Percentiles rank a stretch among this genome's conserved stretches.
phyloP scores from a whole-genome alignment of 1,140 invertebrate species.

The Ostrea denselamellosa region DNA sequence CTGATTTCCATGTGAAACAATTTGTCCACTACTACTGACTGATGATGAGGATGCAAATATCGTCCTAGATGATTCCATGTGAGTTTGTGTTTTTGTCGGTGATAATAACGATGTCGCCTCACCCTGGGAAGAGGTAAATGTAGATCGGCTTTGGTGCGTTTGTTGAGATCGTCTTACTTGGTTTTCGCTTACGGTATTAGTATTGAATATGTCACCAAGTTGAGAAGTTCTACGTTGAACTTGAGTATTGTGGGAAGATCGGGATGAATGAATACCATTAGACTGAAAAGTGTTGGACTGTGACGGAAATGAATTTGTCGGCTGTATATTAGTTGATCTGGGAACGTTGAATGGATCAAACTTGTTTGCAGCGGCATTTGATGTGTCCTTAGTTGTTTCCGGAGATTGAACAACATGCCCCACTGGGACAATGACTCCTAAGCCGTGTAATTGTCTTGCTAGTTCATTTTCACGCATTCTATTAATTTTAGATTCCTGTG shows the following conservation, averaged over 20 bases:
- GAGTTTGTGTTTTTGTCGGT: conserved; percentile 4
- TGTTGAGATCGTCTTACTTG: background rate
- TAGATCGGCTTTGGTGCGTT: background rate
- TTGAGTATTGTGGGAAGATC: background rate
- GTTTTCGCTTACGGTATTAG: background rate
- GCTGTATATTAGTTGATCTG: background rate
- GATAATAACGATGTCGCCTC: background rate
- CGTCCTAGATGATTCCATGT: background rate
- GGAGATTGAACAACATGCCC: conserved; percentile 16
- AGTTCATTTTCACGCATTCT: conserved; percentile 10
- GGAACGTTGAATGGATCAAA: background rate
- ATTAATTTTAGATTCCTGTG: background rate
- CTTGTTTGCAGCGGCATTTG: background rate
- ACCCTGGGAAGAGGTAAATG: background rate
- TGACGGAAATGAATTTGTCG: conserved; percentile 5
- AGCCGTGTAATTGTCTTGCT: background rate
- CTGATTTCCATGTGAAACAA: background rate
- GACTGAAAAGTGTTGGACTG: background rate
- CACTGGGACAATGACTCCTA: background rate
- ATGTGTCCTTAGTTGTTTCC: background rate
- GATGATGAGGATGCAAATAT: conserved; percentile 12
- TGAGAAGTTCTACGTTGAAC: background rate
- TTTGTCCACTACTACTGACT: background rate
- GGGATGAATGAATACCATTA: background rate
- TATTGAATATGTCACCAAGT: conserved; percentile 16